Conservation (phyloP, 2,113 vertebrate species). For the Microtus pennsylvanicus region DNA sequence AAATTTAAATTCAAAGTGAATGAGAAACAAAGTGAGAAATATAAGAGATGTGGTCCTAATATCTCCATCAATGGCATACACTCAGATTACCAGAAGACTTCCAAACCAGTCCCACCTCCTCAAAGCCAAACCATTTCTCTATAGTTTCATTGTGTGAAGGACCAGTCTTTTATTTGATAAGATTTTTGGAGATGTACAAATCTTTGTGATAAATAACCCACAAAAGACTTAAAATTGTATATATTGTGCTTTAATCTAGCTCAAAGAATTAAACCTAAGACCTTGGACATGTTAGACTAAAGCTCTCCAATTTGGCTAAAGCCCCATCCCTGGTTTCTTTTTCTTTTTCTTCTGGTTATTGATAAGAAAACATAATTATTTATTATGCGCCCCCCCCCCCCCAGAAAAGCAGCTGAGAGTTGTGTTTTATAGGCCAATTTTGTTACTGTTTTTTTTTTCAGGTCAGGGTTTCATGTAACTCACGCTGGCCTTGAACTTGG, state of each 20-base stretch:
- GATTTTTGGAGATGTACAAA: not conserved
- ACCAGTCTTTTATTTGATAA: not conserved
- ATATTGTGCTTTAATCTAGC: not conserved
- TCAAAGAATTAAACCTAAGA: not conserved
- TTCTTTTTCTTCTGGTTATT: not conserved
- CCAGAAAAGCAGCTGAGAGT: not conserved
- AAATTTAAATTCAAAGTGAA: not conserved
- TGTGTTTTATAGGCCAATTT: not conserved
- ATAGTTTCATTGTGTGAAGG: not conserved
- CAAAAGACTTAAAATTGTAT: not conserved
- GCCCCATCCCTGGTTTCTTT: not conserved
- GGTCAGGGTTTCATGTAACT: not conserved
- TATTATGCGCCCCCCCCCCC: not conserved
- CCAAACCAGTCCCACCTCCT: fast-evolving
- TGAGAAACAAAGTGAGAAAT: not conserved
- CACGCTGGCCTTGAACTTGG: not conserved
- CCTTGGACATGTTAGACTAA: not conserved
- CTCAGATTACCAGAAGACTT: not conserved
- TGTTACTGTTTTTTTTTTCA: not conserved
- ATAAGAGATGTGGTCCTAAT: too few relatives aligned
- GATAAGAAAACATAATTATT: not conserved
- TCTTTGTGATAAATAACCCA: too few relatives aligned
- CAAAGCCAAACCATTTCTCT: not conserved
- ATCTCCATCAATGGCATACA: not conserved
- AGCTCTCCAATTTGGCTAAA: not conserved